Base-by-base conservation (phyloP, 1,140 invertebrate genomes). In the Drosophila sproati region DNA sequence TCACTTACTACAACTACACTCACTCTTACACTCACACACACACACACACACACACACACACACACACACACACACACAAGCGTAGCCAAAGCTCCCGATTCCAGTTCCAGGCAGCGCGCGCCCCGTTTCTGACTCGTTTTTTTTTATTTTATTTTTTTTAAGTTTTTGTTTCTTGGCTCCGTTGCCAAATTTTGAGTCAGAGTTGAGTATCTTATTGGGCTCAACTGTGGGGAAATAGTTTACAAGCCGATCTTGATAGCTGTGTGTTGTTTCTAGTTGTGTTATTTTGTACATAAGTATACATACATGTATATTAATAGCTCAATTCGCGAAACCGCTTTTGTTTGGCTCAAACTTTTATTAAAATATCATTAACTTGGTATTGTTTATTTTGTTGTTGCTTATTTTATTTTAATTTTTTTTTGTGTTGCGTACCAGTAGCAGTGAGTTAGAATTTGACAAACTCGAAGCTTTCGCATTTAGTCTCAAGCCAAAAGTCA, bases 31-130 rank as follows among this genome's bases (percentile, higher is more conserved):
- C 51, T 62, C 34, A 59, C 52, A 51, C 12, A n/a, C 43, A n/a
- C 52, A 45, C 35, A 20, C 20, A 20, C 20, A 20, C 52, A 51
- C 12, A n/a, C 43, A n/a, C 52, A 45, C 60, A 45, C 50, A 68
- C 51, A 57, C 34, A 59, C 52, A 51, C 12, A n/a, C 43, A n/a
- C 52, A 51, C 12, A n/a, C 43, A n/a, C 52, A 45, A 20, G 5
- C 50, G 52, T 78, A 45, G 70, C 54, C 54, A 61, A 73, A 69
- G 71, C 71, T 69, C 71, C 64, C 55, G 56, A 28, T 73, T 69
- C 43, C 63, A 73, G 51, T 68, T 71, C 39, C 68, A 51, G 55
- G 20, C 54, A 50, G 41, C 51, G 56, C 50, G 69, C 57, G n/a
- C 57, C 62, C 34, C 45, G 35, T n/a, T 51, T 69, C 45, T 51